Base-by-base conservation (phyloP, 2,888 invertebrate genomes). In the Thereva unica region DNA sequence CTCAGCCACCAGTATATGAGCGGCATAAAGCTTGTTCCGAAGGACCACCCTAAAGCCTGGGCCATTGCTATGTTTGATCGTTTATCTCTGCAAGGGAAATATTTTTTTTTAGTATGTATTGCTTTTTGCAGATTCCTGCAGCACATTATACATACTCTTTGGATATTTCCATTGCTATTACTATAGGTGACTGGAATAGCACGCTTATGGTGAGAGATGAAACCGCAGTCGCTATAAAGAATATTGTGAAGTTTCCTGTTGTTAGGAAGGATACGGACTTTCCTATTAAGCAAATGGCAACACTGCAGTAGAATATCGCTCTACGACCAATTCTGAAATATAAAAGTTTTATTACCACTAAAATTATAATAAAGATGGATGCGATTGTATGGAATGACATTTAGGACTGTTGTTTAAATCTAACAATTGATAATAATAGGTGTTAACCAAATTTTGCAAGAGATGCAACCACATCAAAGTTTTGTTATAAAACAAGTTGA, bases 151-250 rank as follows among this genome's bases (percentile, higher is more conserved):
- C 80, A 79, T 77, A 80, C 80, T 80, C 80, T 72, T 81, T 78
- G 3, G 83, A 83, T 72, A 84, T 83, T 78, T 85, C 85, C 82
- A 85, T 84, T 67, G 82, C 81, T 68, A 84, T 80, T 68, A 84
- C 81, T 68, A 84, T 76, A 8, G 84, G 82, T 61, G 83, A 78
- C 74, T 83, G 82, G 71, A 83, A 83, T 10, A 83, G 77, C 55
- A 82, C 78, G 68, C 82, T 81, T 6, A 81, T 78, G 42, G 83
- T 77, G 38, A 84, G 72, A 66, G 80, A 80, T n/a, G 83, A 82
- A 23, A 84, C 69, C 54, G 83, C 74, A 55, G 78, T 76, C 65
- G 80, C 77, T 57, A 81, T 73, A 64, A 83, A 73, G 71, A 84
- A 84, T 74, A 82, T 72, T 5, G 74, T 74, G 71, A 81, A 82